Base-by-base conservation (phyloP, 2,797 vertebrate species). In the Harpagifer antarcticus region DNA sequence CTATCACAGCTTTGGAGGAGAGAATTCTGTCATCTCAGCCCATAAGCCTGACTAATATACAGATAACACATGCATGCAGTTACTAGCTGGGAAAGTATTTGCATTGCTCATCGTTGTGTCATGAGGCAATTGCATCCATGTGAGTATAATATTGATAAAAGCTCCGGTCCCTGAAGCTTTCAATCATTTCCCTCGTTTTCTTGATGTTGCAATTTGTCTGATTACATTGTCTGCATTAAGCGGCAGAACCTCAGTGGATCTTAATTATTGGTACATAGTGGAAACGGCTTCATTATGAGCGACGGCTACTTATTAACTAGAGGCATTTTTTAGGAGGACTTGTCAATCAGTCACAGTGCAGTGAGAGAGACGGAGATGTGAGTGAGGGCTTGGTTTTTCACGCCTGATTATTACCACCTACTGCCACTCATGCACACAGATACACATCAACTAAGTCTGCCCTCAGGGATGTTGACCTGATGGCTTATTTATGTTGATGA, bases 11-110 rank as follows among this genome's bases (percentile, higher is more conserved):
- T 86, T 76, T 74, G 74, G 78, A 73, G 48, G 67, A 50, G 68
- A 79, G 63, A 81, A 75, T 78, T 86, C 87, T 88, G 86, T 88
- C 85, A 70, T 84, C 81, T 79, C 70, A 56, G 83, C 77, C 85
- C 8, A 9, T 89, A 82, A 87, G 79, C 74, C 76, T 74, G 78
- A 85, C 79, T 86, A 89, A 88, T 87, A 78, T 77, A 81, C 77
- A 82, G 83, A 87, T 85, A 80, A 86, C 79, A 77, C 71, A 66
- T 50, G 72, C 79, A 59, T 53, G 79, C 67, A 54, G 74, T 69
- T 60, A 42, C 78, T 9, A 27, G 52, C 73, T 81, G 62, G 31
- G 49, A 56, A 55, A 81, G 67, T 64, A 67, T 72, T 79, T 79
- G 81, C 58, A 70, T 75, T 79, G 47, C 42, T 72, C 78, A 14